These are phyloP conservation scores for Syngnathoides biaculeatus DNA, from an alignment of 2,113 vertebrate species.

Conservation along the genomic window DNA sequence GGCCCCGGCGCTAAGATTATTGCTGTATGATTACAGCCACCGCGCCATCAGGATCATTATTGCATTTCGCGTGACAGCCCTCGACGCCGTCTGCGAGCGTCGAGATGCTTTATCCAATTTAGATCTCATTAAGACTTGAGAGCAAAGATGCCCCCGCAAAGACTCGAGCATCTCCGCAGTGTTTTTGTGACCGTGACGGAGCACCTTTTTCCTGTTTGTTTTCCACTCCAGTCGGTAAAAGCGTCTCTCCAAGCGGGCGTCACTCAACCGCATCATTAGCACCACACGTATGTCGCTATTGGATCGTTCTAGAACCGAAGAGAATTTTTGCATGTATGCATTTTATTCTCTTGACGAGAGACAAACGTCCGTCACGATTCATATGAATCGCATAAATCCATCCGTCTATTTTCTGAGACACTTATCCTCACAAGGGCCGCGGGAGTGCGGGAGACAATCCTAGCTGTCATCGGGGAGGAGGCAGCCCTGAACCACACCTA, in stretches of 20 bases:
- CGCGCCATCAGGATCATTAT: slow-evolving; percentile 63
- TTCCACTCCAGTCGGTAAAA: slow-evolving; percentile 13
- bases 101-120: slow-evolving; percentile 69
- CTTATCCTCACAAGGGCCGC: too few relatives aligned
- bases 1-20: slow-evolving; percentile 63
- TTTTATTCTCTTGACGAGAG: too few relatives aligned
- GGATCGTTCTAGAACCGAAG: too few relatives aligned
- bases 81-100: slow-evolving; percentile 51
- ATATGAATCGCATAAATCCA: too few relatives aligned
- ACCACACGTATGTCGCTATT: neutral
- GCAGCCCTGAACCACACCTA: too few relatives aligned
- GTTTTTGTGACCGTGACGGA: slow-evolving; percentile 11
- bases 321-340: too few relatives aligned
- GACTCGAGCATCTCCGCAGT: slow-evolving; percentile 34
- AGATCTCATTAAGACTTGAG: slow-evolving; percentile 66
- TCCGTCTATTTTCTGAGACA: too few relatives aligned
- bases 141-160: slow-evolving; percentile 43
- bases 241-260: slow-evolving; percentile 9
- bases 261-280: slow-evolving; percentile 19
- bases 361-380: too few relatives aligned
- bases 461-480: too few relatives aligned
- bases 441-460: too few relatives aligned
- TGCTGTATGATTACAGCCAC: slow-evolving; percentile 64
- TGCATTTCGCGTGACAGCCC: slow-evolving; percentile 58
- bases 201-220: slow-evolving; percentile 8